Evolutionary conservation across 2,888 invertebrate genomes (phyloP), one percentile per base, ranked within the genome.

Genomic region (Eutolmus rufibarbis): DNA sequence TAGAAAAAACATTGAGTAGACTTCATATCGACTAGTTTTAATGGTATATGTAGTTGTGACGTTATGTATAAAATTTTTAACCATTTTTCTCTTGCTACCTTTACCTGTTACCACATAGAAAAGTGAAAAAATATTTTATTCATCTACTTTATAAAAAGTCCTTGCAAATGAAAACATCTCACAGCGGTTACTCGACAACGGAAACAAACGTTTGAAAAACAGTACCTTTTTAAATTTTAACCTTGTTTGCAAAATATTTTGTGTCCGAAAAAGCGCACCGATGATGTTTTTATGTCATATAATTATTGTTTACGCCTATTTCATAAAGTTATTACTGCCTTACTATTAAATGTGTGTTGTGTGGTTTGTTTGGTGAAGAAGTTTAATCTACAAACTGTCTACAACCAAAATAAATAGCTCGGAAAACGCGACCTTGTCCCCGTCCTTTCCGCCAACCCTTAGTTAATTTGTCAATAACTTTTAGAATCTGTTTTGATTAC

Each of bases 71-170:
- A 77, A 56, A 77, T 56, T 34, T 31, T 8, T 74, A 28, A 66
- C 66, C 66, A 66, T 85, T 34, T 43, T n/a, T 74, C 12, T 43
- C 56, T n/a, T 34, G n/a, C 16, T 66, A 66, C 28, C 28, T 66
- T 66, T 66, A 66, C 66, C 31, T 51, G 34, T 28, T 37, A 82
- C 37, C 37, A 79, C 79, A 79, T 86, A 82, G 82, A 87, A 87
- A 82, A 82, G 82, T 87, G 87, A 87, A 87, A 81, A 87, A 87
- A 87, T 81, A 87, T 76, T 81, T 66, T 51, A 66, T 66, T 66
- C 66, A 23, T 82, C 81, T 87, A 51, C 78, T 74, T 31, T 86
- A 37, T 86, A 77, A 74, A 85, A 46, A 85, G 74, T 46, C 1
- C 40, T 85, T 37, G 74, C 74, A 85, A 85, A 85, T 57, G 56